Conservation (phyloP, 2,797 vertebrate genomes). For the Denticeps clupeoides region DNA sequence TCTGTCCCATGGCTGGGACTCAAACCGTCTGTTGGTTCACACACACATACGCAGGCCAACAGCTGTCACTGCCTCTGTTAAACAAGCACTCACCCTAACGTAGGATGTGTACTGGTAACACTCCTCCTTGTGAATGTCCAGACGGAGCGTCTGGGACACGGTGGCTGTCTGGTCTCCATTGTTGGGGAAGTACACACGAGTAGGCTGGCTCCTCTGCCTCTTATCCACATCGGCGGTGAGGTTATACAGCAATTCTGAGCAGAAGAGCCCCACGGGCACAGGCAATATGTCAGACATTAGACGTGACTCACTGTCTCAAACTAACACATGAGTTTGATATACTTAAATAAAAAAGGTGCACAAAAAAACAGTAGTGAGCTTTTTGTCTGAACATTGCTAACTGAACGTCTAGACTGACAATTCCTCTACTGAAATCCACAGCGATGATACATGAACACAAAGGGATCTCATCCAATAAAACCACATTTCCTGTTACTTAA, state of each 20-base stretch:
- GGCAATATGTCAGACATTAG: neutral
- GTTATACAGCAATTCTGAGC: slow-evolving; percentile 77
- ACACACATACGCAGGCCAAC: neutral
- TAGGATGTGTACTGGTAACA: slow-evolving; percentile 75
- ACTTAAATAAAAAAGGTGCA: slow-evolving; percentile 3
- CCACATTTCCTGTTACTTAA: neutral
- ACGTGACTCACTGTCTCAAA: slow-evolving; percentile 1
- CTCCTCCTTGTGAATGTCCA: slow-evolving; percentile 63
- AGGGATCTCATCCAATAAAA: slow-evolving; percentile 7
- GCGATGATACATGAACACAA: slow-evolving; percentile 4
- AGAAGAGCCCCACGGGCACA: neutral
- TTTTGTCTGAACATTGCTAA: neutral
- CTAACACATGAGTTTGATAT: slow-evolving; percentile 3
- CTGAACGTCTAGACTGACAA: too few species aligned
- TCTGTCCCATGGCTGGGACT: slow-evolving; percentile 6
- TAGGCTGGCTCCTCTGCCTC: slow-evolving; percentile 71
- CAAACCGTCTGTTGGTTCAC: neutral
- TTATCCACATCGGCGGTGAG: slow-evolving; percentile 84
- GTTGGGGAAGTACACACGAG: slow-evolving; percentile 75
- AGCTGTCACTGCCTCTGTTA: neutral
- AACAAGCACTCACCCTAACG: slow-evolving; percentile 72
- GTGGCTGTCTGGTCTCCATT: slow-evolving; percentile 71
- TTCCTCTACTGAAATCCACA: too few species aligned
- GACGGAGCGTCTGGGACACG: slow-evolving; percentile 64
- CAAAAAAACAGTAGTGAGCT: too few species aligned